Percentiles rank a stretch among this genome's conserved stretches.
Evolutionary conservation across 1,140 invertebrate species (phyloP).

Genomic region (Alviniconcha marisindica): DNA sequence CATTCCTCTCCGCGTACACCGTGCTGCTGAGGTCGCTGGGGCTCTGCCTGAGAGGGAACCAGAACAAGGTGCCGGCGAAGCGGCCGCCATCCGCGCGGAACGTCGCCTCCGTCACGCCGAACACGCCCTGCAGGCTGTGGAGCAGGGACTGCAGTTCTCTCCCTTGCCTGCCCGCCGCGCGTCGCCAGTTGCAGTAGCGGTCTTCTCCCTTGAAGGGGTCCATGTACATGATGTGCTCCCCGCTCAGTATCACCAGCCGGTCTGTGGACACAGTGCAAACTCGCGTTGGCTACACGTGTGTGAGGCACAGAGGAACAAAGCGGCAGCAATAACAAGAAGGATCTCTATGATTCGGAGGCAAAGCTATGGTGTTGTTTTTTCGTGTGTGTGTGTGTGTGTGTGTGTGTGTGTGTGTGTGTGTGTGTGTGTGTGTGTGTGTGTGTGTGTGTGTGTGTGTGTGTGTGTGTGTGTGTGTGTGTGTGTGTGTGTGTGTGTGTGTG

Average conservation of each 20-base stretch:
- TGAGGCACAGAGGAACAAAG: not conserved
- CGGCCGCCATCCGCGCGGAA: slow-evolving; percentile 28
- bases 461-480: not conserved
- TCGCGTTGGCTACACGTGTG: not conserved
- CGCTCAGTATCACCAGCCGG: slow-evolving; percentile 65
- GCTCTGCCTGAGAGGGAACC: slow-evolving; percentile 58
- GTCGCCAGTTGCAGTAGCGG: slow-evolving; percentile 15
- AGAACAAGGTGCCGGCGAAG: slow-evolving; percentile 61
- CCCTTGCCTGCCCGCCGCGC: slow-evolving; percentile 47
- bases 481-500: no score
- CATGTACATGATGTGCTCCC: slow-evolving; percentile 59
- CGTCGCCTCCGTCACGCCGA: slow-evolving; percentile 41
- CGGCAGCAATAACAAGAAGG: not conserved
- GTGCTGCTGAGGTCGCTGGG: slow-evolving; percentile 49
- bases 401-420: not conserved
- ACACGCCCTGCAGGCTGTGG: slow-evolving; percentile 42
- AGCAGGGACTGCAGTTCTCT: slow-evolving; percentile 37
- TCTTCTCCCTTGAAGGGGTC: slow-evolving; percentile 52
- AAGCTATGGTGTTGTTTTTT: not conserved
- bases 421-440: not conserved
- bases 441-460: not conserved
- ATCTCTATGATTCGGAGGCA: not conserved
- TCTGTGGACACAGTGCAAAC: slow-evolving; percentile 52
- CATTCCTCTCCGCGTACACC: slow-evolving; percentile 48
- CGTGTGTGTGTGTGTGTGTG: not conserved